A percentile compares a stretch with the other conserved stretches of the same genome.
Evolutionary conservation across 2,113 vertebrate species (phyloP).

Genomic region (Psittacula cyanocephala): DNA sequence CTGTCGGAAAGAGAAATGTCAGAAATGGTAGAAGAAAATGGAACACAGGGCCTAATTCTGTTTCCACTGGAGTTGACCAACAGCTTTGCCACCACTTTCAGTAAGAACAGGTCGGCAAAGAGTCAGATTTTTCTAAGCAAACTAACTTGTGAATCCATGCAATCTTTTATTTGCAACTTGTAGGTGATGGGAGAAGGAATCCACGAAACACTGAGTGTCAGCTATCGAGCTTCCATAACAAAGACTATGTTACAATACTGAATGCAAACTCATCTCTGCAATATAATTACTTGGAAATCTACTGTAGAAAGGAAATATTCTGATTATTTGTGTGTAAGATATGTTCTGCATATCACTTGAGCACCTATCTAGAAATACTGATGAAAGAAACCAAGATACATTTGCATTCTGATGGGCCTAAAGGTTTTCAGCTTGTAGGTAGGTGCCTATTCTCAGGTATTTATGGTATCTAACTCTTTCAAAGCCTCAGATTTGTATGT

Average conservation of each 20-base stretch:
- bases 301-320: background rate
- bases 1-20: slow-evolving; percentile 1
- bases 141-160: background rate
- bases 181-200: background rate
- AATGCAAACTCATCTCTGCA: background rate
- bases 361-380: background rate
- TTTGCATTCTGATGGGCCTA: slow-evolving; percentile 15
- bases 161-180: background rate
- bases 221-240: background rate
- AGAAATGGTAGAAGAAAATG: background rate
- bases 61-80: background rate
- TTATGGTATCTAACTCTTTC: background rate
- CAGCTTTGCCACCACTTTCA: background rate
- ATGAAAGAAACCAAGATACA: slow-evolving; percentile 16
- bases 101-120: background rate
- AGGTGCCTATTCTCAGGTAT: background rate
- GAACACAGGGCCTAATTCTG: background rate
- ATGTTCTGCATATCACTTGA: background rate
- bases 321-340: background rate
- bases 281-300: background rate
- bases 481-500: slow-evolving; percentile 2
- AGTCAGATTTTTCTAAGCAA: background rate
- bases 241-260: background rate
- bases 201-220: background rate
- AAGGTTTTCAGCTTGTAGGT: slow-evolving; percentile 36